A percentile compares a stretch with the other conserved stretches of the same genome.
Conservation (phyloP, 2,797 vertebrate genomes). For the Crocodylus rhombifer region DNA sequence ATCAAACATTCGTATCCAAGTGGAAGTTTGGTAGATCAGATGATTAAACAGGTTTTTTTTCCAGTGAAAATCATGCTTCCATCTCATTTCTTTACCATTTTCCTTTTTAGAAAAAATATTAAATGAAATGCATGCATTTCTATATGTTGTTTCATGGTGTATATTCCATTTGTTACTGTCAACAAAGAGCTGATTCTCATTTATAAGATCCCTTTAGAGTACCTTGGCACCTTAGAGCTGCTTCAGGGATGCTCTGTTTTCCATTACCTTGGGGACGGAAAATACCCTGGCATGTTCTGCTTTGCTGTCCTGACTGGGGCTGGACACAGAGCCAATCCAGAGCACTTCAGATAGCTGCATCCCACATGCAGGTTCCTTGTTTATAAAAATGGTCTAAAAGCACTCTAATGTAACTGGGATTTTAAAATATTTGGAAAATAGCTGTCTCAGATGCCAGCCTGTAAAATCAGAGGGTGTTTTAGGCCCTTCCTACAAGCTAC, state of each 20-base stretch:
- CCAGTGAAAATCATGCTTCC: background rate
- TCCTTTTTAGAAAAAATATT: background rate
- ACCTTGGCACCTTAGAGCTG: background rate
- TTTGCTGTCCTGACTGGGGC: background rate
- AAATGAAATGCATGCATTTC: background rate
- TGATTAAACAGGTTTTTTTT: background rate
- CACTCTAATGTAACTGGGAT: background rate
- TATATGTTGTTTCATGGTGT: background rate
- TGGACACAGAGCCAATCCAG: background rate
- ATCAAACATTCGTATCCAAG: background rate
- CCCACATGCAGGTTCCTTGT: no score
- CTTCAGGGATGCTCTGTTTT: background rate
- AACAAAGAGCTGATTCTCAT: background rate
- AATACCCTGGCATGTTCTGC: background rate
- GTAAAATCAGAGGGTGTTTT: background rate
- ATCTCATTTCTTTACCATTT: background rate
- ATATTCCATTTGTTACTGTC: background rate
- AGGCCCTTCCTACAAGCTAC: background rate
- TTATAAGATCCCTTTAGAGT: slow-evolving; percentile 14
- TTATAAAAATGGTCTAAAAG: background rate
- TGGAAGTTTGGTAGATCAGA: background rate
- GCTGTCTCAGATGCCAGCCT: background rate
- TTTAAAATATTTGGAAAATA: background rate
- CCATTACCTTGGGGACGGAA: background rate
- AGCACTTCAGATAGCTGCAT: background rate